Evolutionary conservation across 2,888 invertebrate genomes (phyloP).

Genomic region (Lithosia quadra): DNA sequence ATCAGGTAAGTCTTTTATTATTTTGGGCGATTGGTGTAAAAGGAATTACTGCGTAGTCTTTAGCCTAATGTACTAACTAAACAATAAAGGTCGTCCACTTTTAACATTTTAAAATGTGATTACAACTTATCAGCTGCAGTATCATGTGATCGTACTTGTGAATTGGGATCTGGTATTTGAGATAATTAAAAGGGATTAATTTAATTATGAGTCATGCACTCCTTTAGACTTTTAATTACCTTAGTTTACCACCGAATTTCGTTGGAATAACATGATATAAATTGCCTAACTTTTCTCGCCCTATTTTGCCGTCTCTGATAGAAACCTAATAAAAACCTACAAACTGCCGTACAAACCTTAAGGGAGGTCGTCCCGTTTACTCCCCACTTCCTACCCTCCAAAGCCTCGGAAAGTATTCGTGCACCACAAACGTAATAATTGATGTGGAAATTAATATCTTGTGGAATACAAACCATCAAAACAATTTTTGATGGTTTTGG

Average conservation of each 20-base stretch:
- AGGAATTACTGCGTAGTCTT: conserved; percentile 13
- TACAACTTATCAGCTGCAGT: conserved; percentile 27
- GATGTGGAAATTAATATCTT: too few relatives aligned
- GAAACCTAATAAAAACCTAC: too few relatives aligned
- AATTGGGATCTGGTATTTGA: conserved; percentile 11
- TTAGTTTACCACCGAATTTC: background rate
- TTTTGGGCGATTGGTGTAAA: conserved; percentile 12
- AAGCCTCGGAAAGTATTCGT: too few relatives aligned
- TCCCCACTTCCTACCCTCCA: too few relatives aligned
- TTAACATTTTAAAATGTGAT: conserved; percentile 17
- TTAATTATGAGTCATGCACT: background rate
- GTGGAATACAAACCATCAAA: too few relatives aligned
- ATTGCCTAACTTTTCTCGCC: too few relatives aligned
- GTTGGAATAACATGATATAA: background rate
- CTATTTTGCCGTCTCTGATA: too few relatives aligned
- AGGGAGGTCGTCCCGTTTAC: too few relatives aligned
- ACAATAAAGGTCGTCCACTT: conserved; percentile 60
- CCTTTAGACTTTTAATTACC: background rate
- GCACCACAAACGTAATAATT: too few relatives aligned
- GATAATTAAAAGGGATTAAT: conserved; percentile 5
- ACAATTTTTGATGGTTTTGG: too few relatives aligned
- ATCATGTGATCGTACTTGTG: conserved; percentile 34
- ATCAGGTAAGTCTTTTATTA: conserved; percentile 48
- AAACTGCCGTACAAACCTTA: too few relatives aligned
- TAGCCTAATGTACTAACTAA: conserved; percentile 42